Conservation (phyloP, 2,113 vertebrate species). For the Bambusicola thoracicus region DNA sequence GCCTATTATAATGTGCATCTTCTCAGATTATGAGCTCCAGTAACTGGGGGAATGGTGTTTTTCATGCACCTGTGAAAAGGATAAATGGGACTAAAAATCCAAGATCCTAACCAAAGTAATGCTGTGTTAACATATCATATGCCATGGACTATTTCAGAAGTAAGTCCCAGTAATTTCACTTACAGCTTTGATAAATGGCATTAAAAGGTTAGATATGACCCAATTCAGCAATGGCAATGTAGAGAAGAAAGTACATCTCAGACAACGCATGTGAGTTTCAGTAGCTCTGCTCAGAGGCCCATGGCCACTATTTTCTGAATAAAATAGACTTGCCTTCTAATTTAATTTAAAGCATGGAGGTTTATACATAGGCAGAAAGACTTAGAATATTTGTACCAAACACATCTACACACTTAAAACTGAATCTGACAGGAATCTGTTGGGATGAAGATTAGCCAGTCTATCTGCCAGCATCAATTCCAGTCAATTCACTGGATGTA, state of each 20-base stretch:
- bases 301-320: not conserved
- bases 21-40: not conserved
- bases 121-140: not conserved
- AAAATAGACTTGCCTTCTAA: not conserved
- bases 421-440: not conserved
- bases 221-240: not conserved
- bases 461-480: not conserved
- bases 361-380: not conserved
- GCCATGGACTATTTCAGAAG: not conserved
- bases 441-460: not conserved
- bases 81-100: not conserved
- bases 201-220: not conserved
- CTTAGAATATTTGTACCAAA: not conserved
- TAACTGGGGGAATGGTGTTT: not conserved
- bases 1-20: not conserved
- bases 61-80: not conserved
- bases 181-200: not conserved
- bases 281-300: not conserved
- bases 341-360: not conserved
- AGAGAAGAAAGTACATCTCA: not conserved
- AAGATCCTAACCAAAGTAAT: not conserved
- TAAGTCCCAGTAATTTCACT: not conserved
- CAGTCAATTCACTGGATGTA: not conserved
- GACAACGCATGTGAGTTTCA: not conserved
- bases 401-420: not conserved